A percentile compares a stretch with the other conserved stretches of the same genome.
phyloP scores from a whole-genome alignment of 2,888 invertebrate species.

The Serripes groenlandicus region DNA sequence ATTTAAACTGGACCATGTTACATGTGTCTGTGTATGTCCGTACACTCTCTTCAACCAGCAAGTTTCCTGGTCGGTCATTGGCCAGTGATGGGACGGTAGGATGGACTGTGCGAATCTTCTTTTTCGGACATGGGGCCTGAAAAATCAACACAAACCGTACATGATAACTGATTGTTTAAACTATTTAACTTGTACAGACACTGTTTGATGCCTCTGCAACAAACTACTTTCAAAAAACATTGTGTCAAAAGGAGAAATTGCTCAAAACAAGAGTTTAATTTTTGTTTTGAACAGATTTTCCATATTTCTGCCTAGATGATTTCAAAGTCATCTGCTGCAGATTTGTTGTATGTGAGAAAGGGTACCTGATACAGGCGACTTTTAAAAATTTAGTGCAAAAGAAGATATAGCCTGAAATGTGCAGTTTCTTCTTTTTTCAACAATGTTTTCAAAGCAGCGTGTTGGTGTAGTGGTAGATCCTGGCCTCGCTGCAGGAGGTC shows the following conservation, averaged over 20 bases:
- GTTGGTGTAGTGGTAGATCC: too few species aligned
- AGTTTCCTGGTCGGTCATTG: constrained; percentile 88
- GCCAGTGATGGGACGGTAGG: constrained; percentile 89
- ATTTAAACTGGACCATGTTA: constrained; percentile 96
- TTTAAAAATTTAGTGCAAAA: background rate
- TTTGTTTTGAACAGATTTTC: too few species aligned
- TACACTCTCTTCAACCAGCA: constrained; percentile 91
- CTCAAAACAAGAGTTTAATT: too few species aligned
- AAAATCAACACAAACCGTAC: constrained; percentile 83
- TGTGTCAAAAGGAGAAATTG: too few species aligned
- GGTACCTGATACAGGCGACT: background rate
- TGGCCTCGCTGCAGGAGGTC: too few species aligned
- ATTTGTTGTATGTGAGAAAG: too few species aligned
- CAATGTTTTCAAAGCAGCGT: background rate
- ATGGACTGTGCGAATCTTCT: constrained; percentile 92
- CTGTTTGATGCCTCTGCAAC: too few species aligned
- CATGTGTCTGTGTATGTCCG: constrained; percentile 94
- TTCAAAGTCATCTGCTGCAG: too few species aligned
- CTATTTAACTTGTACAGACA: too few species aligned
- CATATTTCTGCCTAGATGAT: too few species aligned
- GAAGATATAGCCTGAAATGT: background rate
- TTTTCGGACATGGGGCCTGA: constrained; percentile 88
- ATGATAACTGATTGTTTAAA: too few species aligned
- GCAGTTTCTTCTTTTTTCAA: constrained; percentile 2
- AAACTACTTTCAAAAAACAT: too few species aligned